phyloP scores from a whole-genome alignment of 2,113 vertebrate genomes.

The Pelusios castaneus region DNA sequence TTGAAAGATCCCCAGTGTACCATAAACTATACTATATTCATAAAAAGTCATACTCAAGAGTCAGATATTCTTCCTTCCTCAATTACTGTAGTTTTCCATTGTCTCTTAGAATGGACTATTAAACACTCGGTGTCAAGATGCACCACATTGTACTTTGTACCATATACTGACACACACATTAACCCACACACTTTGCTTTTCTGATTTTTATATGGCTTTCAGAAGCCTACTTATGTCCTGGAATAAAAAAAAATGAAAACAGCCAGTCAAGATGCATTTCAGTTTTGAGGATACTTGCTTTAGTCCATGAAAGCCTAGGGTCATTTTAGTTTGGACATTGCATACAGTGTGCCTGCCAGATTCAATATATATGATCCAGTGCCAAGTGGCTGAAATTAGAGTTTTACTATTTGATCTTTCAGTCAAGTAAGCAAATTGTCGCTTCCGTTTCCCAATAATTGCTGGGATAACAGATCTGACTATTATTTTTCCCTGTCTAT shows the following conservation, averaged over 20 bases:
- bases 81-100: constrained; percentile 71
- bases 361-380: constrained; percentile 60
- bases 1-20: constrained; percentile 74
- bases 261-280: not conserved
- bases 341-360: constrained; percentile 58
- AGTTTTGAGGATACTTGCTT: constrained; percentile 26
- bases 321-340: constrained; percentile 51
- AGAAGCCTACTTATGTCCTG: not conserved
- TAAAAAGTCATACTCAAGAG: constrained; percentile 70
- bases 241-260: not conserved
- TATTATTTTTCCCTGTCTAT: constrained; percentile 42
- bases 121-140: constrained; percentile 67
- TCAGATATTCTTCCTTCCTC: constrained; percentile 72
- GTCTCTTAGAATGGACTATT: constrained; percentile 59
- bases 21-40: constrained; percentile 64
- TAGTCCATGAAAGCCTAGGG: constrained; percentile 37
- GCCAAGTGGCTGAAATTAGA: constrained; percentile 61
- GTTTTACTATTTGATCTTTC: constrained; percentile 66
- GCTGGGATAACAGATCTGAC: constrained; percentile 57
- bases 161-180: constrained; percentile 46
- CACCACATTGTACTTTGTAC: constrained; percentile 12
- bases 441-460: constrained; percentile 65
- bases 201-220: constrained; percentile 13
- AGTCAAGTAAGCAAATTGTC: constrained; percentile 75
- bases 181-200: constrained; percentile 23